Percentiles rank a stretch among this genome's conserved stretches.
phyloP scores from a whole-genome alignment of 2,113 vertebrate species.

The Hydropotes inermis region DNA sequence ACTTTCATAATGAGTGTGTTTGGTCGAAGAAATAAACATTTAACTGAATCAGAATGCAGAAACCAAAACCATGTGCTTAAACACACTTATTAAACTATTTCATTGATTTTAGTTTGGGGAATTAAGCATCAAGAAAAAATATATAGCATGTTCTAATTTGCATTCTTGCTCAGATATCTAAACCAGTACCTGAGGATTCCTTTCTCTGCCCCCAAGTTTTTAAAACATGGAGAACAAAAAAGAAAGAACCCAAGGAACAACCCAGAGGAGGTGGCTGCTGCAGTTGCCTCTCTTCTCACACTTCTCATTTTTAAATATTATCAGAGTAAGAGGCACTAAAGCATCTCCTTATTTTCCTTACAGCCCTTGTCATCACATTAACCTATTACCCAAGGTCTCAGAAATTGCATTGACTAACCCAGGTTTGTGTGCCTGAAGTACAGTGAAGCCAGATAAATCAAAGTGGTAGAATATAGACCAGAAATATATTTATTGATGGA shows the following conservation, averaged over 20 bases:
- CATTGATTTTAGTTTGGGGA: conserved; percentile 24
- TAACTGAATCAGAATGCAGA: conserved; percentile 6
- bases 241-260: not conserved
- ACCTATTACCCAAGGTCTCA: not conserved
- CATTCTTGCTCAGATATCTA: not conserved
- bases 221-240: not conserved
- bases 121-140: not conserved
- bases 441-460: not conserved
- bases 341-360: not conserved
- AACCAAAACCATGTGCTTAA: not conserved
- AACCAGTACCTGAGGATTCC: not conserved
- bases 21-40: conserved; percentile 29
- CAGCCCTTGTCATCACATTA: not conserved
- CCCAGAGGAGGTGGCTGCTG: not conserved
- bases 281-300: not conserved
- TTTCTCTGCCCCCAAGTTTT: not conserved
- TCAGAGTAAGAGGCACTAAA: not conserved
- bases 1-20: not conserved
- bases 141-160: not conserved
- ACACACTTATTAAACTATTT: not conserved
- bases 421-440: not conserved
- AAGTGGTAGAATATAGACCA: not conserved
- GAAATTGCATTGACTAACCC: not conserved
- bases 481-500: not conserved
- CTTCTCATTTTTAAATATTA: not conserved